Conservation (phyloP, 2,113 vertebrate genomes). For the Tachysurus vachellii region DNA sequence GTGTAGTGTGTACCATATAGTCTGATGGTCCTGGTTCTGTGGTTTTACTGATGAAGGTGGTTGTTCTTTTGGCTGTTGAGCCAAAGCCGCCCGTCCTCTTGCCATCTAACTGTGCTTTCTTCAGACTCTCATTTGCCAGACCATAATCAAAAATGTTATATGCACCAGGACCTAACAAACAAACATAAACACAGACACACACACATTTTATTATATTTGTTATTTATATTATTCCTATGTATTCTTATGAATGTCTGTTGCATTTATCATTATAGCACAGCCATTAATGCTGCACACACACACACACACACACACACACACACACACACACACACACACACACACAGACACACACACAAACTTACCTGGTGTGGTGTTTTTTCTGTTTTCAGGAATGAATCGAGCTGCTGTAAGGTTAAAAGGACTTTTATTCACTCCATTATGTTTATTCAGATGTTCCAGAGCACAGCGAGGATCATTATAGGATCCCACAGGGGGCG, state of each 20-base stretch:
- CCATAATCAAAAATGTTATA: slow-evolving; percentile 67
- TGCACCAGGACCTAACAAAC: slow-evolving; percentile 67
- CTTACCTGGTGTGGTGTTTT: slow-evolving; percentile 69
- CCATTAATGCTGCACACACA: neutral
- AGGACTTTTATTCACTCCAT: slow-evolving; percentile 65
- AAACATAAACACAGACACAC: slow-evolving; percentile 35
- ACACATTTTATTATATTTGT: neutral
- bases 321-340: neutral
- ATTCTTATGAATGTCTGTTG: neutral
- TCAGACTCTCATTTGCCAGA: slow-evolving; percentile 66
- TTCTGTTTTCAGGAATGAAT: slow-evolving; percentile 61
- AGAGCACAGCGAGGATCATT: slow-evolving; percentile 71
- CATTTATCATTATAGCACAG: neutral
- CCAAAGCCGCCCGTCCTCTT: slow-evolving; percentile 68
- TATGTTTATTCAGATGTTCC: slow-evolving; percentile 68
- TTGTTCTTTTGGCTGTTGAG: slow-evolving; percentile 59
- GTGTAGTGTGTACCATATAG: slow-evolving; percentile 51
- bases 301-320: slow-evolving; percentile 22
- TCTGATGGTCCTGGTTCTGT: slow-evolving; percentile 63
- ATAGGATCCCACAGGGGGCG: slow-evolving; percentile 77
- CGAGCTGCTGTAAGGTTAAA: slow-evolving; percentile 72
- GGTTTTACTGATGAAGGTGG: slow-evolving; percentile 54
- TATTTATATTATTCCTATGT: neutral
- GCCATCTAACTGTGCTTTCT: slow-evolving; percentile 59
- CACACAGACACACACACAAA: slow-evolving; percentile 12